phyloP scores from a whole-genome alignment of 1,140 invertebrate genomes.

The Panulirus ornatus region DNA sequence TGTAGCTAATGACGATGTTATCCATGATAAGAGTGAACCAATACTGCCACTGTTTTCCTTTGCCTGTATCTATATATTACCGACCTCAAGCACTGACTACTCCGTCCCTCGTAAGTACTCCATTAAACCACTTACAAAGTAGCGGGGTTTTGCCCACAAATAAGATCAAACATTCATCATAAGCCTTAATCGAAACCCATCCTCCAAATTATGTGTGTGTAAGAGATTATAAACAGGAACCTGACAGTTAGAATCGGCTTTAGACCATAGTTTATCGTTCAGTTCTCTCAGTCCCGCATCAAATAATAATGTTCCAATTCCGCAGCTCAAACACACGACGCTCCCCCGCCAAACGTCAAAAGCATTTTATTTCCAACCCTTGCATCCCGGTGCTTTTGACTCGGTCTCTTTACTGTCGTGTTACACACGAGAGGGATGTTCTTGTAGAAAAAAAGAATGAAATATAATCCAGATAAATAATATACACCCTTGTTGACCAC shows the following conservation, averaged over 20 bases:
- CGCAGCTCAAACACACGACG: background rate
- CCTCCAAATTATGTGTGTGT: background rate
- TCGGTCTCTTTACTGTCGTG: background rate
- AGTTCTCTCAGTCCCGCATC: background rate
- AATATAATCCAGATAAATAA: background rate
- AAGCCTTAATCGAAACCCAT: background rate
- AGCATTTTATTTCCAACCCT: background rate
- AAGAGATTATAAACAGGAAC: conserved; percentile 31
- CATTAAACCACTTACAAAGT: too few species aligned
- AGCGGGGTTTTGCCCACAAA: too few species aligned
- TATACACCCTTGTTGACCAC: background rate
- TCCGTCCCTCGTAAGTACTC: too few species aligned
- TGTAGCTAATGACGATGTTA: too few species aligned
- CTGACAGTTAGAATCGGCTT: conserved; percentile 3
- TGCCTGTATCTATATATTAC: too few species aligned
- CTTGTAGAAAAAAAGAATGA: background rate
- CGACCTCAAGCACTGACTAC: too few species aligned
- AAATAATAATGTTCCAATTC: background rate
- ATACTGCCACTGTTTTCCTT: too few species aligned
- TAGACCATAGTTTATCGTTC: background rate
- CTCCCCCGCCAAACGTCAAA: background rate
- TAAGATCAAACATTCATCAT: too few species aligned
- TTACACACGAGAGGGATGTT: background rate
- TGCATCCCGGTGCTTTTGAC: background rate
- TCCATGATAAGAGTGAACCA: too few species aligned